Percentiles rank a stretch among this genome's conserved stretches.
These are phyloP conservation scores for Drosophila subobscura DNA, from an alignment of 1,140 invertebrate species.

Conservation along the genomic window DNA sequence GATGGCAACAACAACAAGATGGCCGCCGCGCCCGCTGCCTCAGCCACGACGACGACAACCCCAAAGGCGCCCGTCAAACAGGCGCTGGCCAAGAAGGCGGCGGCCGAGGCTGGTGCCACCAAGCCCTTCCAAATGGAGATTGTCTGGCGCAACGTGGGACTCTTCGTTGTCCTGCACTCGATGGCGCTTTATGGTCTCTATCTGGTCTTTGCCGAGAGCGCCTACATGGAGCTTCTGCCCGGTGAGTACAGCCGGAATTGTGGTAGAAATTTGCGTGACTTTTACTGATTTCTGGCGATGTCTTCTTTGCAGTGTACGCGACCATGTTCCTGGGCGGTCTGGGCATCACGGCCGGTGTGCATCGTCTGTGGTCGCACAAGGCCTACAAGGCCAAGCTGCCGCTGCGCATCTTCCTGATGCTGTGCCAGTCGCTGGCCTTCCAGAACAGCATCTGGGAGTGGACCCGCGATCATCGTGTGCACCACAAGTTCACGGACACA, in stretches of 20 bases:
- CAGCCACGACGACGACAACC: constrained; percentile 19
- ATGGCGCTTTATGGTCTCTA: constrained; percentile 88
- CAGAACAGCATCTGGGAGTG: constrained; percentile 85
- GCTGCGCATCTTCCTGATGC: constrained; percentile 86
- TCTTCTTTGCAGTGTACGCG: constrained; percentile 47
- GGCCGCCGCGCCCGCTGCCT: constrained; percentile 43
- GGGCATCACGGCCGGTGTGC: constrained; percentile 92
- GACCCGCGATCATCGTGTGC: constrained; percentile 86
- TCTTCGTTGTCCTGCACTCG: constrained; percentile 88
- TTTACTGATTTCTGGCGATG: neutral
- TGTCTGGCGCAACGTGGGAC: constrained; percentile 90
- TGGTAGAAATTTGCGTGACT: too few relatives aligned
- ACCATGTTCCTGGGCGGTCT: constrained; percentile 84
- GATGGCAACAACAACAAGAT: constrained; percentile 78
- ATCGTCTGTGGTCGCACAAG: constrained; percentile 92
- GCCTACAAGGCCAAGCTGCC: constrained; percentile 92
- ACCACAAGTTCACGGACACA: constrained; percentile 89
- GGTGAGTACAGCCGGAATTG: constrained; percentile 84
- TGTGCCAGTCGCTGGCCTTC: constrained; percentile 84
- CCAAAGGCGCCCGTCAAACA: constrained; percentile 13
- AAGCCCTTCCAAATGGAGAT: constrained; percentile 84
- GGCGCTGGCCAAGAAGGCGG: constrained; percentile 27
- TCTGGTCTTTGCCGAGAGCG: constrained; percentile 86
- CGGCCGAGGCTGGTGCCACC: constrained; percentile 12
- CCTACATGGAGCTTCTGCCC: constrained; percentile 86